phyloP scores from a whole-genome alignment of 2,888 invertebrate genomes.

The Sphaerophoria taeniata region DNA sequence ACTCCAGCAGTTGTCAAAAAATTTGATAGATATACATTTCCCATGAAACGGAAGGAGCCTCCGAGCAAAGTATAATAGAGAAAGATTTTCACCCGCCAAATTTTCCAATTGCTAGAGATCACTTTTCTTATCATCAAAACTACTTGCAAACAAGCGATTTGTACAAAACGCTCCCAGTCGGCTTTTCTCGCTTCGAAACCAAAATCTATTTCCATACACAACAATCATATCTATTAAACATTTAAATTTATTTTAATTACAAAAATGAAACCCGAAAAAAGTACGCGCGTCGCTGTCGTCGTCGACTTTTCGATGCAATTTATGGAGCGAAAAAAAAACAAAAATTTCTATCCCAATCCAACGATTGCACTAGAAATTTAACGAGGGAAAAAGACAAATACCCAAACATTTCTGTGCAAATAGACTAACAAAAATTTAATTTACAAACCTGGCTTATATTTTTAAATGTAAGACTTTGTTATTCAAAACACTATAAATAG shows the following conservation, averaged over 20 bases:
- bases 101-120: constrained; percentile 25
- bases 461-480: constrained; percentile 55
- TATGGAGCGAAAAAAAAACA: constrained; percentile 1
- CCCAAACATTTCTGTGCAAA: constrained; percentile 16
- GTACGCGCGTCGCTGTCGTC: constrained; percentile 32
- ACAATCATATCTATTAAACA: neutral
- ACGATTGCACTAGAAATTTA: constrained; percentile 13
- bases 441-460: constrained; percentile 59
- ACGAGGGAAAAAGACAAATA: constrained; percentile 11
- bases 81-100: constrained; percentile 69
- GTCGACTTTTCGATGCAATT: neutral
- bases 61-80: constrained; percentile 42
- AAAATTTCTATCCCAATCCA: neutral
- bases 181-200: neutral
- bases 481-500: constrained; percentile 65
- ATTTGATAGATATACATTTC: constrained; percentile 50
- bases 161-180: neutral
- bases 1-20: constrained; percentile 60
- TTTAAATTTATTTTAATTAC: constrained; percentile 1
- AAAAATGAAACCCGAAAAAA: neutral
- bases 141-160: neutral
- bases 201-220: constrained; percentile 2
- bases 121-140: constrained; percentile 19
- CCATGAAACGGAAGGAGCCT: constrained; percentile 35
- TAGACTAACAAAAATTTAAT: constrained; percentile 19